Evolutionary conservation across 1,140 invertebrate genomes (phyloP).

Genomic region (Heliconius hermathena): DNA sequence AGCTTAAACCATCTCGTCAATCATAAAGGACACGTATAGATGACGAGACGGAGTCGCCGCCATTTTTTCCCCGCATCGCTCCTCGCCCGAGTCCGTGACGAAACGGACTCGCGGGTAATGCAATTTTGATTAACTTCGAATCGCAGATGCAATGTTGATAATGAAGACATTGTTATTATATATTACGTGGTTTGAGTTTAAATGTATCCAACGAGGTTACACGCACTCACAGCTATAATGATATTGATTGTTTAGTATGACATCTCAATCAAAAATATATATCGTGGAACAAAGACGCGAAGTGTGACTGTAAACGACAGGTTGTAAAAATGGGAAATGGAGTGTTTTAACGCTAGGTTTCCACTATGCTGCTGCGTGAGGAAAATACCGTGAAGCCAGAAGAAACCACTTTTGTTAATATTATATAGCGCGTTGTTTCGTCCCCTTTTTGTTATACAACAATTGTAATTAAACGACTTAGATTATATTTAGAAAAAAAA

Average conservation of each 20-base stretch:
- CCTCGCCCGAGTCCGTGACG: conserved; percentile 59
- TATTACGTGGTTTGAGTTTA: conserved; percentile 47
- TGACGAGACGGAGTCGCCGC: conserved; percentile 43
- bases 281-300: no score
- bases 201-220: conserved; percentile 37
- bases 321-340: no score
- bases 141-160: conserved; percentile 49
- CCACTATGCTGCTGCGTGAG: no score
- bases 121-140: conserved; percentile 73
- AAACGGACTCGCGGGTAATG: conserved; percentile 65
- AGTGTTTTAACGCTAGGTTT: no score
- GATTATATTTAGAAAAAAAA: background rate
- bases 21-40: conserved; percentile 54
- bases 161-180: conserved; percentile 67
- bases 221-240: conserved; percentile 15
- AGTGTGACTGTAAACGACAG: no score
- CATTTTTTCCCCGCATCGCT: conserved; percentile 52
- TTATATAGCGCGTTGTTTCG: no score
- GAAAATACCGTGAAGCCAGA: no score
- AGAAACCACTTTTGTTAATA: no score
- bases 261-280: background rate
- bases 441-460: background rate
- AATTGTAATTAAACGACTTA: background rate
- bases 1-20: conserved; percentile 53
- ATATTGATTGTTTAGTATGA: background rate